Percentiles rank a stretch among this genome's conserved stretches.
Conservation (phyloP, 2,888 invertebrate species). For the Leucophenga montana region DNA sequence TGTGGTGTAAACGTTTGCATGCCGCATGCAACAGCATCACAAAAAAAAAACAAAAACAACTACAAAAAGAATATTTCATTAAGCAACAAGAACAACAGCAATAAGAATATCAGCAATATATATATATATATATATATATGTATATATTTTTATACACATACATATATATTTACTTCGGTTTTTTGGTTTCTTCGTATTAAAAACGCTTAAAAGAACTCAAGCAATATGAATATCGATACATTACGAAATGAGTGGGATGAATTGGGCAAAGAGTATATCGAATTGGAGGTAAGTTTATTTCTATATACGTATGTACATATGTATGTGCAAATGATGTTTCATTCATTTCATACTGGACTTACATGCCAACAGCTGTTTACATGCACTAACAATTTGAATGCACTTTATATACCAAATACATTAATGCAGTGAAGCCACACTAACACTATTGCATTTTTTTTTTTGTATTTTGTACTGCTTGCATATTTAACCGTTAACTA, state of each 20-base stretch:
- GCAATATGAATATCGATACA: constrained; percentile 75
- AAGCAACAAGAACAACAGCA: constrained; percentile 29
- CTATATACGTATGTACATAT: not conserved
- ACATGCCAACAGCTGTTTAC: constrained; percentile 12
- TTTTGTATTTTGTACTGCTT: too few relatives aligned
- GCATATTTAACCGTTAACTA: too few relatives aligned
- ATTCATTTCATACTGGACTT: too few relatives aligned
- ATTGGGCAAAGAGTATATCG: constrained; percentile 83
- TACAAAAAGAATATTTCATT: constrained; percentile 29
- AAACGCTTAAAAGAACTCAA: too few relatives aligned
- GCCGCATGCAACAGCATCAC: constrained; percentile 45
- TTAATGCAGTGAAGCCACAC: too few relatives aligned
- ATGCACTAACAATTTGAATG: too few relatives aligned
- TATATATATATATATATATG: too few relatives aligned
- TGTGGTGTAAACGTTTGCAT: constrained; percentile 43
- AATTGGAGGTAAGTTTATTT: constrained; percentile 80
- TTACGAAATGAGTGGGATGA: constrained; percentile 85
- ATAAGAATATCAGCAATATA: not conserved
- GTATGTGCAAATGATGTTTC: too few relatives aligned
- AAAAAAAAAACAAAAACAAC: constrained; percentile 31
- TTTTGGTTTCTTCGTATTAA: too few relatives aligned
- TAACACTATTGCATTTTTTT: too few relatives aligned
- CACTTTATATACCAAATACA: constrained; percentile 10
- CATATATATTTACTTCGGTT: too few relatives aligned
- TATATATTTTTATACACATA: too few relatives aligned